Evolutionary conservation across 2,113 vertebrate species (phyloP).

Genomic region (Colaptes auratus): DNA sequence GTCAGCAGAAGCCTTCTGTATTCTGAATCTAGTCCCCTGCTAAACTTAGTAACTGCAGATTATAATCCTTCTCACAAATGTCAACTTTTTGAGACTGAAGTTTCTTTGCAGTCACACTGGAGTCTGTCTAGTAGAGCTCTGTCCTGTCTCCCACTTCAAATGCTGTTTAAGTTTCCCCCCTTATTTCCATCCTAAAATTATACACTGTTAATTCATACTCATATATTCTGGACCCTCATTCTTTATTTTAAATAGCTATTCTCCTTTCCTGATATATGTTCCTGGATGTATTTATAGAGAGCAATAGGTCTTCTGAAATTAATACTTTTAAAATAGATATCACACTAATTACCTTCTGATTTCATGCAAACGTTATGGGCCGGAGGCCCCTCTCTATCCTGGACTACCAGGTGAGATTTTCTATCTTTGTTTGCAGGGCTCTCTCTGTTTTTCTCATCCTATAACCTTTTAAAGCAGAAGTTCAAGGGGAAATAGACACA

Average conservation of each 20-base stretch:
- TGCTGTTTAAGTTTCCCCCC: neutral
- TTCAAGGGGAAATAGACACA: neutral
- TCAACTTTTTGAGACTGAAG: neutral
- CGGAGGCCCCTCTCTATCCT: neutral
- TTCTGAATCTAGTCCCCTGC: neutral
- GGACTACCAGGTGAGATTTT: neutral
- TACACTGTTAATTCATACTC: neutral
- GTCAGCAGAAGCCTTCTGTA: neutral
- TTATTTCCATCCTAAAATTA: constrained; percentile 3
- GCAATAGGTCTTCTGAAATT: constrained; percentile 8
- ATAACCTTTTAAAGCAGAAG: neutral
- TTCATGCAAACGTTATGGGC: neutral
- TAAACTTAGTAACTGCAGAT: neutral
- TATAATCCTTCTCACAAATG: neutral
- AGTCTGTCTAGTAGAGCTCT: neutral
- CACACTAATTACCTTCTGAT: neutral
- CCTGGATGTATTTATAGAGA: constrained; percentile 25
- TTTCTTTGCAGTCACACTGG: neutral
- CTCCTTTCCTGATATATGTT: constrained; percentile 1
- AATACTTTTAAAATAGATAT: constrained; percentile 25
- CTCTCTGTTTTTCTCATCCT: neutral
- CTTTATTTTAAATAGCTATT: constrained; percentile 24
- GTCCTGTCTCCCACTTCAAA: neutral
- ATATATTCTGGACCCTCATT: neutral
- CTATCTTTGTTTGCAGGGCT: neutral